Evolutionary conservation across 2,113 vertebrate genomes (phyloP), one percentile per base, ranked within the genome.

Genomic region (Solea senegalensis): DNA sequence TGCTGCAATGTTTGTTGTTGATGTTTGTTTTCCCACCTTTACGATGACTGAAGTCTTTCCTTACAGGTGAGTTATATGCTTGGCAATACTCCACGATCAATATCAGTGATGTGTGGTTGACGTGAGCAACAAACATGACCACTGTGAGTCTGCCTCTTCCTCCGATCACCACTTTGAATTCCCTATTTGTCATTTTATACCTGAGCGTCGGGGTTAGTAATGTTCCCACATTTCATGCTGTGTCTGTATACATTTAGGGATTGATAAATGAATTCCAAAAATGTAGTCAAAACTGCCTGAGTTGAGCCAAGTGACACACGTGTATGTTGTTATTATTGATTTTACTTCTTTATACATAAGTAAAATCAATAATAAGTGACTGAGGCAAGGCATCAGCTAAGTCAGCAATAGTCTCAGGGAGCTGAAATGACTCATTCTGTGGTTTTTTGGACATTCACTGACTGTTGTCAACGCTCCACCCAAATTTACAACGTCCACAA

Each of bases 71-170:
- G 62, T 75, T 78, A 79, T 70, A 39, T 48, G 39, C 48, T 59
- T 74, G 81, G 83, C 79, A 65, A 39, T 4, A n/a, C 41, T 67
- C 78, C 81, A 74, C 55, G 80, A 83, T 86, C 78, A 39, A 87
- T 90, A 82, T 40, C 51, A 51, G 53, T 34, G 73, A 68, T 55
- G 49, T 87, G 49, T 75, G 79, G 50, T 86, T 59, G 74, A 81
- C 67, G 72, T 81, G 56, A 59, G 88, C 76, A 83, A 82, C 76
- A 78, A 71, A 82, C 65, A 86, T 45, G 62, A 86, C 75, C 70
- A 78, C 78, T 74, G 57, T 21, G 54, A 68, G 48, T 51, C 15
- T 45, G 59, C 26, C 15, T 61, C 56, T 44, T 44, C 61, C 28
- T 63, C 63, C n/a, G 8, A 34, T 28, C 52, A 49, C 39, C 9